Evolutionary conservation across 2,113 vertebrate genomes (phyloP), one percentile per base, ranked within the genome.

Genomic region (Calonectris borealis): DNA sequence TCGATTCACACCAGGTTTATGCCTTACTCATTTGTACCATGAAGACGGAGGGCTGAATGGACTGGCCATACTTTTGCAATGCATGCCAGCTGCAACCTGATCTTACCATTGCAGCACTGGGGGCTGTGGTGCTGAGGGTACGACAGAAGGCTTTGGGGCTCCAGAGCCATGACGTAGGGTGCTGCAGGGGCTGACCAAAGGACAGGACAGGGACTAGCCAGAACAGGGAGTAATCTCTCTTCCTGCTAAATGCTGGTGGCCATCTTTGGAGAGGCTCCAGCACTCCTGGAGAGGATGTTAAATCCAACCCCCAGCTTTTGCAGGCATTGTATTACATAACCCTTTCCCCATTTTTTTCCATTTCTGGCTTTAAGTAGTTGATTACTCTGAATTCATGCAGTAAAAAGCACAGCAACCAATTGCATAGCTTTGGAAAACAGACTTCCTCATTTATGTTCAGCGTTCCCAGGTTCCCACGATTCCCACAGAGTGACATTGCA

Each of bases 381-480:
- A 68, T 82, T 90, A 78, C 40, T 64, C 48, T 90, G 66, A 95
- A 85, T 85, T 83, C 44, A 70, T 57, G 54, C 54, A 88, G 77
- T 79, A 90, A 94, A 96, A 94, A 83, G 54, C 75, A 93, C 75
- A 93, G 70, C 77, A 90, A 76, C 44, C 52, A 72, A 57, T 18
- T 85, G 61, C 70, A 60, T 6, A 72, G 54, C 29, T 66, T 75
- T 88, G 57, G 32, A 92, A 95, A 94, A 72, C 70, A 80, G 77
- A 70, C 54, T 68, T 90, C 78, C 65, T 90, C 78, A 76, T 88
- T 79, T 93, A 88, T 4, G 52, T 85, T 88, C 81, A 66, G 17
- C 0, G 2, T 91, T 82, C 64, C 46, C 36, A 40, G 73, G 66
- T 79, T 95, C 79, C 85, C 88, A 93, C 6, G 20, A 90, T 86